Evolutionary conservation across 1,140 invertebrate genomes (phyloP), one percentile per base, ranked within the genome.

Genomic region (Glossosoma conforme): DNA sequence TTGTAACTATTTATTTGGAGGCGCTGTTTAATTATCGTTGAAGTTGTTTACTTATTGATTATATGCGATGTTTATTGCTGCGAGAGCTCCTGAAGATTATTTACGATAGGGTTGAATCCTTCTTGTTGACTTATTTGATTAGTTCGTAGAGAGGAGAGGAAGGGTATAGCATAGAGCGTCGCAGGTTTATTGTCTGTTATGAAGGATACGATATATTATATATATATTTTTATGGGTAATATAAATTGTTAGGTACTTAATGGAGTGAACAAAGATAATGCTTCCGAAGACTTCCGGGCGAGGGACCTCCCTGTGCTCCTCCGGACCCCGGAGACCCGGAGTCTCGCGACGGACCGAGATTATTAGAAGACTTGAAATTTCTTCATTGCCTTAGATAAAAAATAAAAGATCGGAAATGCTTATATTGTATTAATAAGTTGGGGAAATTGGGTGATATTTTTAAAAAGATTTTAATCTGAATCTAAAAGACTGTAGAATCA

Each of bases 401-500:
- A 47, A 45, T 49, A 53, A 57, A 48, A 52, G 11, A 48, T 49
- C 44, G 51, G 51, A 53, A 58, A 58, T 53, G 55, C 55, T 58
- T 58, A 52, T 30, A 58, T 53, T 44, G 46, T 58, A 50, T 46
- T 51, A 20, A 35, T 58, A 58, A 52, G 56, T 28, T 44, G 46
- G 52, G 45, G 48, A 46, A 51, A 54, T 32, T 38, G 45, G 56
- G 56, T 58, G 56, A 58, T 58, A 58, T 58, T 58, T 58, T 58
- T 40, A 41, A 51, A 57, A 51, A 51, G 52, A 54, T 54, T 40
- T 52, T 41, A 54, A 58, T 58, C 52, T 58, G 47, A 54, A 41
- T 44, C 45, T 44, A 54, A 53, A 58, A 58, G 56, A 58, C 56
- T 58, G 56, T 58, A 58, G 56, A 58, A 54, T 58, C 52, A 58